Evolutionary conservation across 2,888 invertebrate genomes (phyloP).

Genomic region (Drosophila longiperda): DNA sequence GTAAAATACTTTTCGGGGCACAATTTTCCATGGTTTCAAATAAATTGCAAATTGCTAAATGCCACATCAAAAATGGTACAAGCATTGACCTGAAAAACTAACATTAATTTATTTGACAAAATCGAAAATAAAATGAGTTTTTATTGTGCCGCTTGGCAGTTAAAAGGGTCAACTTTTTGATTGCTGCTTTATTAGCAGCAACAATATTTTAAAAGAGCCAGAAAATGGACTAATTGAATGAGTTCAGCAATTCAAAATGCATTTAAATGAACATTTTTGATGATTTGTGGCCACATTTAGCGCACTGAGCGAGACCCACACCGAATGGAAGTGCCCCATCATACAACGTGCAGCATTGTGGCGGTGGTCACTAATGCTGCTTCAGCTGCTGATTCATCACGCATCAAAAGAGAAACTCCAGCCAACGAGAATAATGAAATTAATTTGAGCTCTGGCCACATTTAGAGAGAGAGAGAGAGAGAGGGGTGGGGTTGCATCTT

Average conservation of each 20-base stretch:
- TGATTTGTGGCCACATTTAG: conserved; percentile 64
- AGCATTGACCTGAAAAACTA: background rate
- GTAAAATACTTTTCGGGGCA: background rate
- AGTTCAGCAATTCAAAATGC: conserved; percentile 36
- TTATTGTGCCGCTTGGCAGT: background rate
- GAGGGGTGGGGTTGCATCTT: conserved; percentile 48
- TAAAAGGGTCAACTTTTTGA: conserved; percentile 3
- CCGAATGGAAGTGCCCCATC: conserved; percentile 39
- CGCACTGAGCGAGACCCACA: conserved; percentile 30
- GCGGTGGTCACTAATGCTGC: conserved; percentile 15
- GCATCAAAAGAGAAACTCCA: conserved; percentile 68
- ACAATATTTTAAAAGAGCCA: background rate
- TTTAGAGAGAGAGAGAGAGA: background rate
- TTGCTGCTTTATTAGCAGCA: background rate
- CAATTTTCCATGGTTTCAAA: background rate
- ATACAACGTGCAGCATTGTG: background rate
- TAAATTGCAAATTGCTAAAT: background rate
- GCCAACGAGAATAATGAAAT: conserved; percentile 72
- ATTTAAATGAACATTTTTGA: conserved; percentile 43
- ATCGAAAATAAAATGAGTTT: background rate
- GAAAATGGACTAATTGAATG: conserved; percentile 3
- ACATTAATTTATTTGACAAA: background rate
- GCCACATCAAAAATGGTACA: background rate
- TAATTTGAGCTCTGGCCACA: conserved; percentile 67
- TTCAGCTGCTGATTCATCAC: conserved; percentile 65